Conservation (phyloP, 2,888 invertebrate genomes). For the Drosophila glabriapex region DNA sequence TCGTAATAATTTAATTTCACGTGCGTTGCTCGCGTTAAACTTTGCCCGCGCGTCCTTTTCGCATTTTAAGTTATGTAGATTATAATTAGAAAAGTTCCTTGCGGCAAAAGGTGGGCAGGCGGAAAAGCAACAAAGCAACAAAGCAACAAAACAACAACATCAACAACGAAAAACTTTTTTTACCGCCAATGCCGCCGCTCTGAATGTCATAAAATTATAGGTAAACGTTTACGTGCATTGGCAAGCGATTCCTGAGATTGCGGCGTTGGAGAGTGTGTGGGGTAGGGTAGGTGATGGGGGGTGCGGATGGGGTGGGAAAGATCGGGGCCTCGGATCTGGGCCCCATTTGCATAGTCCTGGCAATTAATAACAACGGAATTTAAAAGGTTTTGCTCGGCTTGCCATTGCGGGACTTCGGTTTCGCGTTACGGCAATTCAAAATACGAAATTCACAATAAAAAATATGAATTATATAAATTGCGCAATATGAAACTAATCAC, state of each 20-base stretch:
- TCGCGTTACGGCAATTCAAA: constrained; percentile 40
- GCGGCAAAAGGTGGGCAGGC: background rate
- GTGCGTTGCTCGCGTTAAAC: constrained; percentile 69
- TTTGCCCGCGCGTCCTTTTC: constrained; percentile 71
- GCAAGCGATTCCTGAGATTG: constrained; percentile 42
- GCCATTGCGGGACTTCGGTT: constrained; percentile 34
- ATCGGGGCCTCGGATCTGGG: constrained; percentile 14
- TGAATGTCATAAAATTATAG: constrained; percentile 80
- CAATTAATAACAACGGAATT: constrained; percentile 75
- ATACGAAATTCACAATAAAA: constrained; percentile 52
- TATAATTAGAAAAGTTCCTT: constrained; percentile 78
- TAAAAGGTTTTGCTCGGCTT: constrained; percentile 60
- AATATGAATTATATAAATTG: constrained; percentile 65
- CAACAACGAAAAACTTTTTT: constrained; percentile 41
- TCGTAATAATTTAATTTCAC: constrained; percentile 75
- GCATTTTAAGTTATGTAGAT: constrained; percentile 81
- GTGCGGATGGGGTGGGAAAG: background rate
- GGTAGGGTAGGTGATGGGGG: background rate
- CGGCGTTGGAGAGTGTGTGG: background rate
- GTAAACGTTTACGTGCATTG: constrained; percentile 80
- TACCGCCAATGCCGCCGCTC: constrained; percentile 43
- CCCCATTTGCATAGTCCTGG: constrained; percentile 56
- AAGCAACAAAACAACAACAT: constrained; percentile 32
- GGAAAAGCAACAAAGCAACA: constrained; percentile 24
- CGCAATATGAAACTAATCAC: constrained; percentile 79